Conservation (phyloP, 2,888 invertebrate genomes). For the Spatulosminthurus flaviceps region DNA sequence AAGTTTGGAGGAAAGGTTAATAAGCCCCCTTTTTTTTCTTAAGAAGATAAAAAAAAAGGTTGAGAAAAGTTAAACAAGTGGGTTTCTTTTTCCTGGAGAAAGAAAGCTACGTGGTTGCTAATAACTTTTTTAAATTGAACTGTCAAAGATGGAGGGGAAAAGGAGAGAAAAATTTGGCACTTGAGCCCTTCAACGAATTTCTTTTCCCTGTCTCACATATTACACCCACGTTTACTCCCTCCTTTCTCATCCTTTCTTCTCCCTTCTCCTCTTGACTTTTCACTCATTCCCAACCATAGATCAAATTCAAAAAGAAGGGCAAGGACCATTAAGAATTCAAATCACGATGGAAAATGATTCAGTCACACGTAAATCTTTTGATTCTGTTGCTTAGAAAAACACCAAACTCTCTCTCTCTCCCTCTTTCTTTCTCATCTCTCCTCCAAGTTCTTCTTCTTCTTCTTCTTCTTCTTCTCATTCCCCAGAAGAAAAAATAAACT, state of each 20-base stretch:
- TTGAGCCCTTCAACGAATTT: background rate
- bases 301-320: background rate
- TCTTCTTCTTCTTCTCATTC: too few relatives aligned
- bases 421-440: too few relatives aligned
- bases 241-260: too few relatives aligned
- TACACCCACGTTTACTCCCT: background rate
- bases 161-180: conserved; percentile 23
- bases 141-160: conserved; percentile 12
- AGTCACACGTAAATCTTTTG: conserved; percentile 43
- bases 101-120: conserved; percentile 23
- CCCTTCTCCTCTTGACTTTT: too few relatives aligned
- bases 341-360: conserved; percentile 41
- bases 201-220: background rate
- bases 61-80: conserved; percentile 14
- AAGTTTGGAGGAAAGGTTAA: conserved; percentile 6
- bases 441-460: too few relatives aligned
- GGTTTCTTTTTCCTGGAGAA: too few relatives aligned
- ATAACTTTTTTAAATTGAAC: conserved; percentile 37
- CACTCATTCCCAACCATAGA: background rate
- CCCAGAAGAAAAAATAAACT: too few relatives aligned
- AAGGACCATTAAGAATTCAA: conserved; percentile 38
- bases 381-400: conserved; percentile 31
- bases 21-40: background rate
- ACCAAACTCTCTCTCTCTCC: background rate
- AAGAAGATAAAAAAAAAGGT: background rate